Evolutionary conservation across 2,797 vertebrate genomes (phyloP).

Genomic region (Paramormyrops hopkinsi): DNA sequence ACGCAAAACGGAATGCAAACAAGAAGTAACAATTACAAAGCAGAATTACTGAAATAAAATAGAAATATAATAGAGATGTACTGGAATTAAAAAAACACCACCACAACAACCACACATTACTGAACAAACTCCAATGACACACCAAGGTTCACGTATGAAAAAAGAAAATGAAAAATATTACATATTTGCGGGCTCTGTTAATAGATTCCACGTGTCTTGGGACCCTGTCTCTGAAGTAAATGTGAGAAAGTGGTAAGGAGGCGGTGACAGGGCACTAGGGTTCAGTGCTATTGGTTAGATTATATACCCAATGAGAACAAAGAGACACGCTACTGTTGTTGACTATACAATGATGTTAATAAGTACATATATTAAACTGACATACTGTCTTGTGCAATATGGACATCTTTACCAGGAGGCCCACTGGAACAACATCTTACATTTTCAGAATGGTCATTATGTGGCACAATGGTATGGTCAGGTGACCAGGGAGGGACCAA

Average conservation of each 20-base stretch:
- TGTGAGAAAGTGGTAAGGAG: neutral
- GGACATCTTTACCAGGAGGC: neutral
- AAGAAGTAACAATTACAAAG: neutral
- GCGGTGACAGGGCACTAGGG: neutral
- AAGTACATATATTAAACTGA: neutral
- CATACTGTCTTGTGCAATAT: neutral
- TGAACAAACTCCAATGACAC: constrained; percentile 2
- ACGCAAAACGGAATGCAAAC: neutral
- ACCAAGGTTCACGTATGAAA: neutral
- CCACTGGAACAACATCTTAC: neutral
- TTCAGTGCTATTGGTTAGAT: neutral
- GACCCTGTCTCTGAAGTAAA: neutral
- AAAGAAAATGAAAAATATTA: neutral
- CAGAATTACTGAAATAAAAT: neutral
- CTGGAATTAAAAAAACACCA: neutral
- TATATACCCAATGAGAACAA: neutral
- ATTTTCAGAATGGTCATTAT: neutral
- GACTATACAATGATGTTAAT: neutral
- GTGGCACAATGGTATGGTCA: neutral
- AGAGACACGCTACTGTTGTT: neutral
- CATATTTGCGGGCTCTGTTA: neutral
- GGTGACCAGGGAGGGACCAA: neutral
- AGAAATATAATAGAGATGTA: neutral
- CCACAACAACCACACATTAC: neutral
- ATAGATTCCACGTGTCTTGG: neutral